These are phyloP conservation scores for Limnephilus rhombicus DNA, from an alignment of 2,888 invertebrate genomes.

Conservation along the genomic window DNA sequence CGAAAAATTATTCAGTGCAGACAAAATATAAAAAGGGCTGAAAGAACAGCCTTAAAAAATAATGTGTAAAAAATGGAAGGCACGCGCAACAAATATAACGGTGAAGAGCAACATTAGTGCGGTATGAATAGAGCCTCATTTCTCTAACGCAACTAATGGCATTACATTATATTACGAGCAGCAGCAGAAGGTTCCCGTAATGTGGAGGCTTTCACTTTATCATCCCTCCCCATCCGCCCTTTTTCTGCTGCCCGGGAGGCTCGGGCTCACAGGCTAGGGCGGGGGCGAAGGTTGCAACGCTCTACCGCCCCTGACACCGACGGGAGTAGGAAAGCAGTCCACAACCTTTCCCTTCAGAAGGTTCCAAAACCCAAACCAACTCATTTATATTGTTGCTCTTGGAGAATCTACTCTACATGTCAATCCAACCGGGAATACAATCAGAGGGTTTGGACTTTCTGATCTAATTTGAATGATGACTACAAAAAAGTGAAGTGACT, in stretches of 20 bases:
- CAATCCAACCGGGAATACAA: not conserved
- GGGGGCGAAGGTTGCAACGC: slow-evolving; percentile 36
- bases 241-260: slow-evolving; percentile 22
- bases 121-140: slow-evolving; percentile 58
- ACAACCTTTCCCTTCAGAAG: not conserved
- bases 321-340: not conserved
- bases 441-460: not conserved
- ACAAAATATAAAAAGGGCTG: not conserved
- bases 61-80: slow-evolving; percentile 4
- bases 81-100: slow-evolving; percentile 22
- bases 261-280: not conserved
- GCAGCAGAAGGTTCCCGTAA: slow-evolving; percentile 53
- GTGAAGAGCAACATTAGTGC: slow-evolving; percentile 44
- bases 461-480: not conserved
- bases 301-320: slow-evolving; percentile 5
- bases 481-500: not conserved
- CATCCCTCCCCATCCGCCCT: slow-evolving; percentile 22
- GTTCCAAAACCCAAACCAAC: not conserved
- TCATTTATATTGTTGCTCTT: not conserved
- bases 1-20: not conserved
- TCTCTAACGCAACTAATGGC: slow-evolving; percentile 62
- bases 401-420: not conserved
- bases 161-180: slow-evolving; percentile 62
- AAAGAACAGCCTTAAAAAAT: not conserved
- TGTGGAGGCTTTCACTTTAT: slow-evolving; percentile 47